Evolutionary conservation across 2,113 vertebrate species (phyloP), one percentile per base, ranked within the genome.

Genomic region (Micronisus gabar): DNA sequence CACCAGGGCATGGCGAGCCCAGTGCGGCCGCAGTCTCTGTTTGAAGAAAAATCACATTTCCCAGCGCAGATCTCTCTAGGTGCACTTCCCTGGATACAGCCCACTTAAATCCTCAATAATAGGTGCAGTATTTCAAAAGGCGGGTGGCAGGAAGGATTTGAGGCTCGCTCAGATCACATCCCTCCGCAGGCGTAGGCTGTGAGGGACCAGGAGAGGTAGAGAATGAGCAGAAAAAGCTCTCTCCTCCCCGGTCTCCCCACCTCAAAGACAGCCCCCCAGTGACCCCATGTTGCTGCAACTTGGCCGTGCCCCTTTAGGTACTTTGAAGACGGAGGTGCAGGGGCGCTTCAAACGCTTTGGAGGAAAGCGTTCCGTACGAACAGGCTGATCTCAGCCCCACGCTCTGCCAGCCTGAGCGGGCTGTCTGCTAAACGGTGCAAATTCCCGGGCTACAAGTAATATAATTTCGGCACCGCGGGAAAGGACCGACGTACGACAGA

Each of bases 331-430:
- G 2, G 5, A 40, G n/a, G 43, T 3, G 30, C n/a, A 29, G 27
- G 55, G 17, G 22, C 41, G 21, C 62, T 30, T 29, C 23, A 17
- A 45, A 15, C 1, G 6, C 50, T 22, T 17, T 4, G 16, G 45
- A 40, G 45, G 6, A 4, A 23, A 21, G 18, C 0, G 11, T 26
- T 65, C 4, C 1, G 4, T 5, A 12, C 0, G 34, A 29, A 17
- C 23, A 8, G 15, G n/a, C 22, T 29, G 43, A 36, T 30, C 53
- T 15, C 20, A 25, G 53, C 41, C 41, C 61, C 23, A 10, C 11
- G 27, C 59, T 65, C 29, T 11, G 59, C 53, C n/a, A 22, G 53
- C 53, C 45, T 8, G 36, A 7, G 4, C 4, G 0, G 18, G 38
- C 43, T 11, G 14, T 11, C 45, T 32, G 63, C 48, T 45, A 11